A percentile compares a stretch with the other conserved stretches of the same genome.
phyloP scores from a whole-genome alignment of 2,113 vertebrate species.

The Zosterops lateralis region DNA sequence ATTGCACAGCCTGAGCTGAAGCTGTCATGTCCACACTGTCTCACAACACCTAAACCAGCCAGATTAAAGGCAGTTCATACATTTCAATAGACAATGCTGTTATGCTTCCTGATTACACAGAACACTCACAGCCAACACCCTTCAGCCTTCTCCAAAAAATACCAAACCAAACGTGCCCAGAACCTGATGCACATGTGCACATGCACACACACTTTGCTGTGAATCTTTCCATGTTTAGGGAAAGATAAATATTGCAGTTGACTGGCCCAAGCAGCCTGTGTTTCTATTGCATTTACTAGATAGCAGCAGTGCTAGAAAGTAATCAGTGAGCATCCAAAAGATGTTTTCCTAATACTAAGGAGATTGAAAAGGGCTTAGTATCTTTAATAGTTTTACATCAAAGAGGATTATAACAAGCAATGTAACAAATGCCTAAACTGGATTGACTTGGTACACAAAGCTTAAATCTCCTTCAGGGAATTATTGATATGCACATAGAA shows the following conservation, averaged over 20 bases:
- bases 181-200: fast-evolving
- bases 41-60: neutral
- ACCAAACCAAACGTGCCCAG: neutral
- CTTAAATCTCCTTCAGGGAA: neutral
- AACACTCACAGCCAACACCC: neutral
- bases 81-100: neutral
- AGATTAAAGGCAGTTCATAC: neutral
- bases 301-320: neutral
- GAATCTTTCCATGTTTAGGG: neutral
- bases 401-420: constrained; percentile 33
- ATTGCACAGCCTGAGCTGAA: neutral
- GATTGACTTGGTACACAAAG: neutral
- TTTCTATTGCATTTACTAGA: neutral
- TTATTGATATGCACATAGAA: neutral
- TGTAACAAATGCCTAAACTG: constrained; percentile 11
- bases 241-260: neutral
- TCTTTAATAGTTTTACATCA: constrained; percentile 40
- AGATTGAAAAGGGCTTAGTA: constrained; percentile 31
- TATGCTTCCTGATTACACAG: neutral
- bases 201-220: neutral
- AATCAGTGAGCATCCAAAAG: neutral
- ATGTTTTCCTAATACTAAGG: constrained; percentile 41
- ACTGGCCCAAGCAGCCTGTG: neutral
- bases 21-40: neutral
- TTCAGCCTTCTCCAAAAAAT: neutral